Base-by-base conservation (phyloP, 2,888 invertebrate species). In the Bembecia ichneumoniformis region DNA sequence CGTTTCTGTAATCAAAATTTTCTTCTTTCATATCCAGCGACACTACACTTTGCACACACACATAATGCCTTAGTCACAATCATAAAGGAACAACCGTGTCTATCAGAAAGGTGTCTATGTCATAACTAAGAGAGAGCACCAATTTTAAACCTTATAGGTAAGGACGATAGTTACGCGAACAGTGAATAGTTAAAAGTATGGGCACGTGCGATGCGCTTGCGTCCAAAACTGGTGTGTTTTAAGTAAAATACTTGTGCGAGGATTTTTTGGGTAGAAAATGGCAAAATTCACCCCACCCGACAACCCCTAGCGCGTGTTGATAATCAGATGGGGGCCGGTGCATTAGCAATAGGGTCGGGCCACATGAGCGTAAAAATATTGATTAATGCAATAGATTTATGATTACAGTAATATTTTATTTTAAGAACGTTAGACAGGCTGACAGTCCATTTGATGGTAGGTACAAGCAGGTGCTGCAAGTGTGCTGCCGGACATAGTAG, bases 131-230 rank as follows among this genome's bases (percentile, higher is more conserved):
- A 28, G 9, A 9, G 28, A 2, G 28, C 28, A 28, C 7, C 28
- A 28, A 28, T 2, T 28, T 28, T 28, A 28, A 28, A 28, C 28
- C 28, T 1, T 28, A 28, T 28, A 28, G 28, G 5, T 28, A 28
- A 28, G 28, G 28, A 9, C 28, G 9, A 28, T 28, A 3, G 14
- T 14, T 40, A 40, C 13, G 13, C 14, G 14, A 40, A 40, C 7
- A 40, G 13, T 40, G 2, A 11, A 40, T 10, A 40, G 40, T 40
- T n/a, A 11, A 40, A 10, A 11, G 9, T 14, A 14, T 35, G 51
- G 69, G 69, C 81, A 66, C 82, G 82, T 82, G 84, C 66, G 54
- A 68, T 82, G 86, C 86, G 81, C 77, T 73, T 74, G 78, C 81
- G 81, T 67, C 66, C 61, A 70, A 80, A 81, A 83, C 82, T 82